These are phyloP conservation scores for Thumatha senex DNA, from an alignment of 2,888 invertebrate species.

Conservation along the genomic window DNA sequence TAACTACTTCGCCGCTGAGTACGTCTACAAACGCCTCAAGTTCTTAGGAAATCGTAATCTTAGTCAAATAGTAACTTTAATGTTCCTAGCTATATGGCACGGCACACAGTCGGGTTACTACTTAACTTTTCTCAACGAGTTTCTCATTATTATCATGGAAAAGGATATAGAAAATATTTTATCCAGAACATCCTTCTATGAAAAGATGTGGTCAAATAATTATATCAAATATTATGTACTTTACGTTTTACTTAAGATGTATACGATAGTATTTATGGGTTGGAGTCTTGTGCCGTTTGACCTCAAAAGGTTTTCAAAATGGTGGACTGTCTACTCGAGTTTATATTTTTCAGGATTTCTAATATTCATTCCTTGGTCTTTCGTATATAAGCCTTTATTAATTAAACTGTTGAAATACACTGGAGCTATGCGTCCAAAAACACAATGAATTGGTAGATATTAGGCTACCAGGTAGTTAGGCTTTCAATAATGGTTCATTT, in stretches of 20 bases:
- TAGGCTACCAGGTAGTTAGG: conserved; percentile 8
- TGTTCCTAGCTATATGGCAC: conserved; percentile 98
- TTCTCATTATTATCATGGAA: conserved; percentile 92
- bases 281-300: conserved; percentile 91
- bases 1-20: conserved; percentile 96
- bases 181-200: conserved; percentile 73
- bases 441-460: conserved; percentile 16
- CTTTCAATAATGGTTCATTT: conserved; percentile 12
- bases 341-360: conserved; percentile 88
- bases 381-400: conserved; percentile 79
- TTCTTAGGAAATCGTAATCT: conserved; percentile 92
- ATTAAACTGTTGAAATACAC: conserved; percentile 20
- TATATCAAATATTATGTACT: conserved; percentile 66
- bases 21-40: conserved; percentile 96
- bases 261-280: conserved; percentile 92
- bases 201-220: conserved; percentile 65
- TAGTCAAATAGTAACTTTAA: conserved; percentile 92
- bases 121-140: conserved; percentile 95
- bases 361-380: conserved; percentile 86
- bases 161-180: conserved; percentile 87
- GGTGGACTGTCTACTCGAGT: conserved; percentile 85
- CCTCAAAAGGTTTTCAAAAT: conserved; percentile 87
- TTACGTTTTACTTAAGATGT: conserved; percentile 86
- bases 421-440: conserved; percentile 10
- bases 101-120: conserved; percentile 98